phyloP scores from a whole-genome alignment of 2,888 invertebrate species.

The Rhagophthalmus giganteus region DNA sequence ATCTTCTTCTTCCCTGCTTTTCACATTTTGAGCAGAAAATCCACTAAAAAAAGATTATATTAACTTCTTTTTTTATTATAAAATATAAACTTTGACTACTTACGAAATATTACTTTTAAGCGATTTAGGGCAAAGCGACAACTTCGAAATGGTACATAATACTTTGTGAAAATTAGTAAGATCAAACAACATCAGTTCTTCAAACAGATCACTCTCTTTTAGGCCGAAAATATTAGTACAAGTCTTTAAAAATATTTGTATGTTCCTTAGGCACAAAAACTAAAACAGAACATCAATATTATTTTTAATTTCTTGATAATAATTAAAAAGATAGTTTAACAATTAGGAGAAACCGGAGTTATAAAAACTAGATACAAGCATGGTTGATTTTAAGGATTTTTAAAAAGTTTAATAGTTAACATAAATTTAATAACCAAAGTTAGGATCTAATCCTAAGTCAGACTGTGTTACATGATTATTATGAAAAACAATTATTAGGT shows the following conservation, averaged over 20 bases:
- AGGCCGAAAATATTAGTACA: constrained; percentile 85
- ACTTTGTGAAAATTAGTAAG: constrained; percentile 94
- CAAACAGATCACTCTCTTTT: constrained; percentile 85
- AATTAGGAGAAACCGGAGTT: too few species aligned
- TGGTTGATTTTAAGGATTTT: too few species aligned
- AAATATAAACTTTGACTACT: constrained; percentile 54
- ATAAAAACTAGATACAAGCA: too few species aligned
- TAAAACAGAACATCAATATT: constrained; percentile 59
- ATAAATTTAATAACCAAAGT: too few species aligned
- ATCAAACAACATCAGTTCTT: constrained; percentile 94
- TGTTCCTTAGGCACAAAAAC: constrained; percentile 96
- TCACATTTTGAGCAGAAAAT: constrained; percentile 69
- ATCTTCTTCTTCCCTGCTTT: constrained; percentile 79
- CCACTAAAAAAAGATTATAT: constrained; percentile 68
- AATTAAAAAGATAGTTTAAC: too few species aligned
- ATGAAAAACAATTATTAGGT: too few species aligned
- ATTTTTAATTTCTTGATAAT: too few species aligned
- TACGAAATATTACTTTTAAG: constrained; percentile 71
- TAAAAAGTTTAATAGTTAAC: too few species aligned
- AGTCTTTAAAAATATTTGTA: constrained; percentile 86
- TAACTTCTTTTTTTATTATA: too few species aligned
- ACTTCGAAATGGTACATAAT: constrained; percentile 83
- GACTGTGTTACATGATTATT: too few species aligned
- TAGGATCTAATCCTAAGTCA: too few species aligned
- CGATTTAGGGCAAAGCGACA: constrained; percentile 80